Base-by-base conservation (phyloP, 2,113 vertebrate genomes). In the Columba janthina region DNA sequence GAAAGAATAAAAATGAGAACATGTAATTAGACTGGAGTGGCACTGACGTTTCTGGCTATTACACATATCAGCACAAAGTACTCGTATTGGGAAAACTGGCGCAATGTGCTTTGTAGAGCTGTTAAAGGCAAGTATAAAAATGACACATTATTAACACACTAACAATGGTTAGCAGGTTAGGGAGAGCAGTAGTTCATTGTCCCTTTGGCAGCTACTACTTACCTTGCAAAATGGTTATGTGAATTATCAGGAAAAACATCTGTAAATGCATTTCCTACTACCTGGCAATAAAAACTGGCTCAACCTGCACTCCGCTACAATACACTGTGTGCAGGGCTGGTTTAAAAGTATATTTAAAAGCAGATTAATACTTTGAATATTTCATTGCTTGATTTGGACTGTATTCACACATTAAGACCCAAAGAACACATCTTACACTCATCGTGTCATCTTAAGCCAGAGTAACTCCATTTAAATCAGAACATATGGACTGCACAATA, bases 321-420 rank as follows among this genome's bases (percentile, higher is more conserved):
- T 4, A 29, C 24, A 48, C 24, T 2, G 3, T 0, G 1, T 15
- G 36, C 5, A 11, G 69, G 53, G 10, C 46, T 90, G 25, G 42
- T 38, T 86, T 19, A 42, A 5, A 56, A 28, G 15, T 4, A 17
- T 12, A 11, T 24, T 80, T 50, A 62, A 71, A 85, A 56, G 29
- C 62, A 17, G 19, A 42, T 51, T 24, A 61, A 15, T 13, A 32
- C 25, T n/a, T 7, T 31, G 13, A 56, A 20, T 28, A 11, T 15
- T 54, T n/a, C 46, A 32, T 38, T 44, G 42, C 44, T 64, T 57
- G 29, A 51, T 42, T 56, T 29, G 38, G 42, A 76, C 57, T 70
- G 84, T 4, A 74, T n/a, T 15, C 3, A 3, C 38, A 56, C 14
- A 24, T 11, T 28, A 64, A 69, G 50, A 77, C 22, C 24, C 32